phyloP scores from a whole-genome alignment of 2,888 invertebrate genomes.

The Melangyna quadrimaculata region DNA sequence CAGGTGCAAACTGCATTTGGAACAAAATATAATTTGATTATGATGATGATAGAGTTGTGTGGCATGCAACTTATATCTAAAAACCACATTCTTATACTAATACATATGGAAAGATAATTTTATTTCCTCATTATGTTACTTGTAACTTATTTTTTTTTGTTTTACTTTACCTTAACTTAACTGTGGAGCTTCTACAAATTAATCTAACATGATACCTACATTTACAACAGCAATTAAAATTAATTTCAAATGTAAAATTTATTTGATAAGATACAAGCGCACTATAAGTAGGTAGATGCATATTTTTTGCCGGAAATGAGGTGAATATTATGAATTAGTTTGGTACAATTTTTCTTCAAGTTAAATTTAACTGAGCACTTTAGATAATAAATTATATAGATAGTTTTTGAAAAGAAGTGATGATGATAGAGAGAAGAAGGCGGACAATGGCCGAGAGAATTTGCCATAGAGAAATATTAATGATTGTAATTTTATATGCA shows the following conservation, averaged over 20 bases:
- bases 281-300: neutral
- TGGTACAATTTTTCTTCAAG: neutral
- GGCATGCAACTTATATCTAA: conserved; percentile 34
- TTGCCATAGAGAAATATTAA: conserved; percentile 22
- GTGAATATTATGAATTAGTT: conserved; percentile 40
- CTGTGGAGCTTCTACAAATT: neutral
- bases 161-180: neutral
- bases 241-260: neutral
- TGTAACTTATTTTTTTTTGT: neutral
- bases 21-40: conserved; percentile 19
- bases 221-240: conserved; percentile 48
- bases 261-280: neutral
- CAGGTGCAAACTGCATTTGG: conserved; percentile 31
- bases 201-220: neutral
- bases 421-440: conserved; percentile 9
- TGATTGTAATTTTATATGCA: conserved; percentile 30
- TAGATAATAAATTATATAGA: conserved; percentile 23
- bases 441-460: conserved; percentile 4
- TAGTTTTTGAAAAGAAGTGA: neutral
- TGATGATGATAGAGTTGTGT: conserved; percentile 38
- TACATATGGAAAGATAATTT: conserved; percentile 16
- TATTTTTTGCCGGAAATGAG: conserved; percentile 37
- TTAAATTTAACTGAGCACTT: conserved; percentile 18
- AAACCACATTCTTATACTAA: conserved; percentile 36
- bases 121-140: conserved; percentile 25